Evolutionary conservation across 2,888 invertebrate genomes (phyloP), one percentile per base, ranked within the genome.

Genomic region (Lepidocyrtinus sp.): DNA sequence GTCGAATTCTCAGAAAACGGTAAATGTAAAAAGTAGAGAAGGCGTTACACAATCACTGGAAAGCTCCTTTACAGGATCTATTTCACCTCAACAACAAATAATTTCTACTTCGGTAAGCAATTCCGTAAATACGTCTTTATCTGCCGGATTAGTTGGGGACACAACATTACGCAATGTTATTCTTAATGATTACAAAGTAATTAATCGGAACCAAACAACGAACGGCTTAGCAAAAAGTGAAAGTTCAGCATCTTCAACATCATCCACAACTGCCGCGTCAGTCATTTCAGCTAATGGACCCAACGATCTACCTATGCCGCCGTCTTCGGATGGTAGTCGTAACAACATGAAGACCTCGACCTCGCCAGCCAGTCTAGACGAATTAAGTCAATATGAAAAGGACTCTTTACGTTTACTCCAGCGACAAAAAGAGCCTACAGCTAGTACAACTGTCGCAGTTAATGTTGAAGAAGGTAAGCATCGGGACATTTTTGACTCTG

Each of bases 261-360:
- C 25, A 24, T 36, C 71, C 3, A 72, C 72, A 1, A 76, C 76
- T 1, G 76, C 9, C 22, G 64, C 76, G 7, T n/a, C 70, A 3
- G 26, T 75, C 21, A 69, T 63, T 50, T 12, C 15, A 7, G 17
- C 2, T 22, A 27, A 69, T 46, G 69, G 50, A 7, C n/a, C 19
- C 5, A 55, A 45, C 9, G 59, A 59, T 1, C 1, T 69, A n/a
- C 75, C 75, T n/a, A 2, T 63, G 2, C 70, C 70, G 1, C 25
- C 59, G 17, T 24, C 9, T n/a, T 45, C 15, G 19, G 17, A 70
- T 12, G 26, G 7, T 17, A n/a, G n/a, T 19, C n/a, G 3, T 7
- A 55, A 9, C 5, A 55, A 19, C 3, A 19, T 3, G 19, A 12
- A 55, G n/a, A 17, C 55, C n/a, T 12, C n/a, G 19, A 19, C 19